Percentiles rank a stretch among this genome's conserved stretches.
Evolutionary conservation across 37 sponge, comb jelly and placozoan species (phyloP).

Genomic region (Chondrilla cf. caribensis): DNA sequence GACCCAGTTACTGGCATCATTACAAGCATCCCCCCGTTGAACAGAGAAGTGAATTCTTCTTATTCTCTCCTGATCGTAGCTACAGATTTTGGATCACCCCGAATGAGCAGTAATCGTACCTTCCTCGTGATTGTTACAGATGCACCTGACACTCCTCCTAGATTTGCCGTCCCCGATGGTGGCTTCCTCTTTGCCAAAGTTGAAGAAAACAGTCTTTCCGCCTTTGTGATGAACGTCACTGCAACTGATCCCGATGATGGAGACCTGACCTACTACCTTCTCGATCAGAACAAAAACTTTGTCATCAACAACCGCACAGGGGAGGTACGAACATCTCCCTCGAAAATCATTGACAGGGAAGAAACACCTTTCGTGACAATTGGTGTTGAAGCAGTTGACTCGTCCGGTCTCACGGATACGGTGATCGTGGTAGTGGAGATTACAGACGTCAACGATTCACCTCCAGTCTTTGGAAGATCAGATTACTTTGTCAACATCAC

Average conservation of each 20-base stretch:
- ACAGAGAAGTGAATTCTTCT: not conserved
- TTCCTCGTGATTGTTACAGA: not conserved
- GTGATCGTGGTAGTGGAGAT: not conserved
- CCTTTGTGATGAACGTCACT: not conserved
- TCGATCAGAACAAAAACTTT: not conserved
- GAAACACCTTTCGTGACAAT: not conserved
- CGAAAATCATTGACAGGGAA: not conserved
- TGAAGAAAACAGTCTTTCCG: constrained; percentile 5
- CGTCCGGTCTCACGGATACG: constrained; percentile 3
- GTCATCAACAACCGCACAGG: constrained; percentile 7
- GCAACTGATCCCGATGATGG: constrained; percentile 26
- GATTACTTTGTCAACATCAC: constrained; percentile 28
- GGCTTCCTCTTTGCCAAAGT: constrained; percentile 7
- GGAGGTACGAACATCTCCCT: constrained; percentile 24
- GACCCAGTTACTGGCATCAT: constrained; percentile 28
- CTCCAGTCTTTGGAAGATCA: not conserved
- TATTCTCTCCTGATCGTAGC: not conserved
- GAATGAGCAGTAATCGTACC: not conserved
- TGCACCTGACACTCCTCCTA: constrained; percentile 9
- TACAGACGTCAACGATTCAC: constrained; percentile 12
- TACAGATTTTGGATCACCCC: constrained; percentile 10
- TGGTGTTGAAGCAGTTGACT: constrained; percentile 8
- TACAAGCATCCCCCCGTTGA: constrained; percentile 32
- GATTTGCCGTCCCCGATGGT: not conserved
- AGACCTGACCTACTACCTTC: not conserved